Percentiles rank a stretch among this genome's conserved stretches.
Conservation (phyloP, 1,140 invertebrate species). For the Paraescarpia echinospica region DNA sequence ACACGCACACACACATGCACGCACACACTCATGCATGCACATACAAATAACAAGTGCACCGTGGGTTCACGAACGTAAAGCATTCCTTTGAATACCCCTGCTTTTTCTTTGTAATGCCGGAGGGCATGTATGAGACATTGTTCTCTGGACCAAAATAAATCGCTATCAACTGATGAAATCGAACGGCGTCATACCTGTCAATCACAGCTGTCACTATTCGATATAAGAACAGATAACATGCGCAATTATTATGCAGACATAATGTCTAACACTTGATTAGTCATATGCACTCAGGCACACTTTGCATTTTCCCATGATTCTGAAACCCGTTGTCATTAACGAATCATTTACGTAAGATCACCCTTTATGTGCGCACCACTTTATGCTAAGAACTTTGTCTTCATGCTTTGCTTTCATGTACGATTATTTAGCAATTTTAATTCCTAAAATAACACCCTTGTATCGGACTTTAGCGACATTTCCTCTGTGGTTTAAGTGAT, state of each 20-base stretch:
- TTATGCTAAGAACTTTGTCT: background rate
- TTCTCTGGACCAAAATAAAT: background rate
- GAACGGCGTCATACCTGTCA: background rate
- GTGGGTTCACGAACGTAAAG: background rate
- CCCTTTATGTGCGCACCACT: background rate
- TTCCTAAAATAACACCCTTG: background rate
- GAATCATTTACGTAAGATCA: background rate
- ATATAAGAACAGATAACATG: background rate
- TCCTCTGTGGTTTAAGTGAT: background rate
- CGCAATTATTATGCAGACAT: background rate
- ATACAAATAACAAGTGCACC: background rate
- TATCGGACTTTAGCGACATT: background rate
- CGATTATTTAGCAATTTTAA: background rate
- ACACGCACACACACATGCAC: background rate
- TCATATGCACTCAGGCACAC: background rate
- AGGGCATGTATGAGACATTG: background rate
- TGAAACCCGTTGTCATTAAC: background rate
- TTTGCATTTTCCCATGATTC: background rate
- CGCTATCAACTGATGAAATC: constrained; percentile 5
- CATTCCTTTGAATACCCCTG: background rate
- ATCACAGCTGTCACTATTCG: background rate
- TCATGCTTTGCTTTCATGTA: background rate
- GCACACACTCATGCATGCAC: background rate
- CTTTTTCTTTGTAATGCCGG: background rate
- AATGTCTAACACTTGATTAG: background rate